Base-by-base conservation (phyloP, 92 coral and sea anemone genomes). In the Pocillopora grandis region DNA sequence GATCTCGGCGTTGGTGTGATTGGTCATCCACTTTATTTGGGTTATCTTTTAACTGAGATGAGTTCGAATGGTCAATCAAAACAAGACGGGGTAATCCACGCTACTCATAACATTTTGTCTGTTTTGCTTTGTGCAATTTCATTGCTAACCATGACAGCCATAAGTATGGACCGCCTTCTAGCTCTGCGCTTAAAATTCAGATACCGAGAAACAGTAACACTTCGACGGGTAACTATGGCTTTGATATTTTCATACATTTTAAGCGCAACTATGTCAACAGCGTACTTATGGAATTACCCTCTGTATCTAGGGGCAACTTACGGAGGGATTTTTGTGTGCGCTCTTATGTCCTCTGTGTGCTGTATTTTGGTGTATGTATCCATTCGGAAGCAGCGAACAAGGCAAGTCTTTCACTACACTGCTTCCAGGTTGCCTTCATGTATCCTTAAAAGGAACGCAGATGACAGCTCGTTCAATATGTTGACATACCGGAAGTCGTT, bases 231-330 rank as follows among this genome's bases (percentile, higher is more conserved):
- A n/a, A n/a, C 62, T 19, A 9, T 72, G 15, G 35, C 62, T 52
- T 59, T 72, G 12, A 31, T 52, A 52, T 72, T 72, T 52, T 72
- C 76, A 20, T 52, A 72, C 37, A 52, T 52, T n/a, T 52, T 72
- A 72, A 72, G 76, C 76, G 76, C 76, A 10, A 37, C 10, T 31
- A 72, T 72, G 76, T 72, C 76, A 72, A 48, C 76, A 19, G 76
- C 76, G 4, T 52, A 52, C 33, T 1, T 72, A 31, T 72, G 76
- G 76, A 49, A 72, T 72, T 19, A 72, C 36, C 31, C 59, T 19
- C 76, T 72, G n/a, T 72, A 72, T 13, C 16, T 72, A 31, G 61
- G 59, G 9, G 76, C 76, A 48, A 72, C 31, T 72, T 72, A 72
- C 36, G 61, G 76, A 2, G 76, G 60, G n/a, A 52, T 72, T 55